A percentile compares a stretch with the other conserved stretches of the same genome.
Evolutionary conservation across 2,888 invertebrate genomes (phyloP).

Genomic region (Conus canariensis): DNA sequence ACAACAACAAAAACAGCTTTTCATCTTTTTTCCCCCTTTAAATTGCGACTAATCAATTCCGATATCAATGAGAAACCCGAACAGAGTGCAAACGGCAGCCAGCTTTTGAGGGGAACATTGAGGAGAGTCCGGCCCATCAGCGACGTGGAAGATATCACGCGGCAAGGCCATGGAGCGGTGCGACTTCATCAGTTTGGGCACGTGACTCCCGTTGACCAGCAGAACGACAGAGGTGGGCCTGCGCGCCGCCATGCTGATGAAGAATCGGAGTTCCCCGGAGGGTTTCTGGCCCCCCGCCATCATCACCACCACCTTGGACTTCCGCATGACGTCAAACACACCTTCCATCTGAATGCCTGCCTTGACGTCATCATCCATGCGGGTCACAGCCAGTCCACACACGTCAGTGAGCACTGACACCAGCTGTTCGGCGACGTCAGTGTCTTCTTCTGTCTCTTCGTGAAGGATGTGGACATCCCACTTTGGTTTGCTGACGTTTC

Average conservation of each 20-base stretch:
- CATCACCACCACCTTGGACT: conserved; percentile 7
- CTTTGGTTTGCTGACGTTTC: neutral
- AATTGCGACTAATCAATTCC: neutral
- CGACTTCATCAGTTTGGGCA: conserved; percentile 17
- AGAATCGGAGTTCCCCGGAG: neutral
- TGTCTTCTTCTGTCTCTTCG: conserved; percentile 8
- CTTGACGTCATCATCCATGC: conserved; percentile 31
- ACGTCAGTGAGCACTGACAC: neutral
- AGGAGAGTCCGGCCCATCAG: neutral
- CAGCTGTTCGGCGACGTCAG: neutral
- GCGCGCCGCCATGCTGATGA: neutral
- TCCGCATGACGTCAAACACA: conserved; percentile 24
- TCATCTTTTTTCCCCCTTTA: neutral
- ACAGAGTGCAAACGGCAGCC: neutral
- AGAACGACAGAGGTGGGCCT: neutral
- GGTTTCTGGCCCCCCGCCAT: neutral
- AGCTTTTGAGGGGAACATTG: neutral
- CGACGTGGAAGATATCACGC: neutral
- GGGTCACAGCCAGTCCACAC: conserved; percentile 24
- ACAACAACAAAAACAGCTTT: too few relatives aligned
- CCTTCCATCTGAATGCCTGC: neutral
- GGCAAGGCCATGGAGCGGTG: neutral
- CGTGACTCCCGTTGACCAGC: neutral
- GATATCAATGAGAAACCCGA: neutral
- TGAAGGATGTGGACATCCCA: conserved; percentile 33